phyloP scores from a whole-genome alignment of 2,888 invertebrate species.

The Mesorhabditis sp. region DNA sequence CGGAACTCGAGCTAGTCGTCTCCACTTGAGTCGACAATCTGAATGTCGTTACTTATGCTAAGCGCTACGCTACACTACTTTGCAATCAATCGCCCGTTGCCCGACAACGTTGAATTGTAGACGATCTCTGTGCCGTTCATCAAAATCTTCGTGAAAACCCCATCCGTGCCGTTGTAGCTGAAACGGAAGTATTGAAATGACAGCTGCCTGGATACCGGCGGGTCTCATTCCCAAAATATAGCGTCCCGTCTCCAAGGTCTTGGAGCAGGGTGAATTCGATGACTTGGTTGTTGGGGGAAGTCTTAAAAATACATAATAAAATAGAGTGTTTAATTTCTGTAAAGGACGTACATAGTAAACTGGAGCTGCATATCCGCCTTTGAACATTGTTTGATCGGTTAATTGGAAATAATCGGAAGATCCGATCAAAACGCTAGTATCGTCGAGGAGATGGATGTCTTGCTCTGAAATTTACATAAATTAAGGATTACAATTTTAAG shows the following conservation, averaged over 20 bases:
- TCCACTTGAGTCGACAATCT: too few relatives aligned
- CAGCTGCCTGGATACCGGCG: not conserved
- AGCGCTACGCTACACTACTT: not conserved
- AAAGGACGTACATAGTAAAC: not conserved
- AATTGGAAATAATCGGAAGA: not conserved
- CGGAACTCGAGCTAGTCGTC: too few relatives aligned
- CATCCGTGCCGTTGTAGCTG: not conserved
- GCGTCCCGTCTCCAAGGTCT: not conserved
- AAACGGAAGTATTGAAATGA: not conserved
- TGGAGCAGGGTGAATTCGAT: not conserved
- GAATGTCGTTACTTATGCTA: not conserved
- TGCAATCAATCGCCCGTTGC: not conserved
- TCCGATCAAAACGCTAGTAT: not conserved
- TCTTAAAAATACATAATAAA: too few relatives aligned
- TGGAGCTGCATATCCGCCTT: not conserved
- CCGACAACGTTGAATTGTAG: constrained; percentile 2
- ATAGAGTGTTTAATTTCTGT: too few relatives aligned
- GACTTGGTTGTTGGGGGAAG: not conserved
- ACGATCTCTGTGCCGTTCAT: not conserved
- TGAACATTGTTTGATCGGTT: not conserved
- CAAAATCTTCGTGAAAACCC: not conserved
- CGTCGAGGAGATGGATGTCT: not conserved
- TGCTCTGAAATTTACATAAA: not conserved
- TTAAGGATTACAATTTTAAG: not conserved
- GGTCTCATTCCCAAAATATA: not conserved